These are phyloP conservation scores for Falco naumanni DNA, from an alignment of 2,797 vertebrate species.

Conservation along the genomic window DNA sequence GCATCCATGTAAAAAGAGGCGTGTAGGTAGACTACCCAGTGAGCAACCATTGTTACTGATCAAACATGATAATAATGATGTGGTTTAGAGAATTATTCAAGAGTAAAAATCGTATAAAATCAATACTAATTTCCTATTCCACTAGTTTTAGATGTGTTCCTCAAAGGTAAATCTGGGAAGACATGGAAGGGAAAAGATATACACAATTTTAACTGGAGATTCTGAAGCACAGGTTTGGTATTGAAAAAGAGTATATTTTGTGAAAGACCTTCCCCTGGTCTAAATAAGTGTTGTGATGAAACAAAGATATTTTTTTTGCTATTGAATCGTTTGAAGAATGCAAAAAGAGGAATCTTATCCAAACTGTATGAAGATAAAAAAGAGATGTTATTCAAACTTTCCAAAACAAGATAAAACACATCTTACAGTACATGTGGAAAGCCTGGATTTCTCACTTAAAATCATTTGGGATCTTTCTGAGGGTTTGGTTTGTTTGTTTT, in stretches of 20 bases:
- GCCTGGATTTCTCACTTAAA: neutral
- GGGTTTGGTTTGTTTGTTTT: neutral
- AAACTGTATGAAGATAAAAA: neutral
- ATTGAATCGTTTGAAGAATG: neutral
- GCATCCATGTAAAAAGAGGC: neutral
- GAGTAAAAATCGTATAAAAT: neutral
- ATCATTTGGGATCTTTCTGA: neutral
- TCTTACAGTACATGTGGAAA: neutral
- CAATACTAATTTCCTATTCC: neutral
- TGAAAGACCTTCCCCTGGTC: neutral
- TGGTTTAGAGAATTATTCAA: neutral
- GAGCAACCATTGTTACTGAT: neutral
- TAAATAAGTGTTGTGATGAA: neutral
- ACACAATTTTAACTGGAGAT: neutral
- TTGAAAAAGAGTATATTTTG: neutral
- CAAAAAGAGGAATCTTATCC: neutral
- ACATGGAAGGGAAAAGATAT: neutral
- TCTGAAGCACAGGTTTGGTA: neutral
- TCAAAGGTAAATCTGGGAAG: neutral
- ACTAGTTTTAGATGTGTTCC: neutral
- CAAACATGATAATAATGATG: neutral
- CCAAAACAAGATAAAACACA: neutral
- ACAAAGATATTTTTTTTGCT: neutral
- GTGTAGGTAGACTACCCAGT: neutral
- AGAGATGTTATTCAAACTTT: neutral